Evolutionary conservation across 2,888 invertebrate genomes (phyloP), one percentile per base, ranked within the genome.

Genomic region (Drosophila yooni): DNA sequence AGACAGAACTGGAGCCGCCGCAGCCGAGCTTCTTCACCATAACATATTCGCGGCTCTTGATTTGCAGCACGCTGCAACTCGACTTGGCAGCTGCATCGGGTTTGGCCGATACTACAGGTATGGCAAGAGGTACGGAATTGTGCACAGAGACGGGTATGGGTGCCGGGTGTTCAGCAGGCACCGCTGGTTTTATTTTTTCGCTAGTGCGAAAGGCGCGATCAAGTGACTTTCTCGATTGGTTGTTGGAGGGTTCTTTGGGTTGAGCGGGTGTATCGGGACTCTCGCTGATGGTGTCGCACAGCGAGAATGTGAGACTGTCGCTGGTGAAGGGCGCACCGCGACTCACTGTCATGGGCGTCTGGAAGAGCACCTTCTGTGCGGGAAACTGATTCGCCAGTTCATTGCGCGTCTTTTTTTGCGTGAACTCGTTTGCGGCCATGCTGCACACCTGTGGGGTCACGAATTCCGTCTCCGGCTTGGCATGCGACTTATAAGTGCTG

Each of bases 1-100:
- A 96, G 5, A 98, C 98, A 92, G 96, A 95, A 89, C 98, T 97
- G 64, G 98, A 98, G 48, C 98, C 98, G n/a, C 98, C 98, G 82
- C 95, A 95, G 0, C 99, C 99, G 54, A 98, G 93, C 83, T 95
- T 94, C 76, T 96, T 96, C 18, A 97, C 94, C 59, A 97, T 94
- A 74, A 95, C 94, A 92, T 98, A 99, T 33, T 95, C 94, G 58
- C 95, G 95, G 31, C 95, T 94, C 76, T 97, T 97, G 2, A 98
- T 96, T 43, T 88, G 92, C 18, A 95, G 94, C 21, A 94, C 94
- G 81, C 60, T 90, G 0, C 78, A 36, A 50, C 43, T 74, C 0
- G 71, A 48, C 48, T 79, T 76, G 1, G 74, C 11, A 0, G 59
- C 51, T 10, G 71, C 25, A 4, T 63, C 54, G 0, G 75, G 18